phyloP scores from a whole-genome alignment of 2,888 invertebrate species.

The Hipparchia sbordonii region DNA sequence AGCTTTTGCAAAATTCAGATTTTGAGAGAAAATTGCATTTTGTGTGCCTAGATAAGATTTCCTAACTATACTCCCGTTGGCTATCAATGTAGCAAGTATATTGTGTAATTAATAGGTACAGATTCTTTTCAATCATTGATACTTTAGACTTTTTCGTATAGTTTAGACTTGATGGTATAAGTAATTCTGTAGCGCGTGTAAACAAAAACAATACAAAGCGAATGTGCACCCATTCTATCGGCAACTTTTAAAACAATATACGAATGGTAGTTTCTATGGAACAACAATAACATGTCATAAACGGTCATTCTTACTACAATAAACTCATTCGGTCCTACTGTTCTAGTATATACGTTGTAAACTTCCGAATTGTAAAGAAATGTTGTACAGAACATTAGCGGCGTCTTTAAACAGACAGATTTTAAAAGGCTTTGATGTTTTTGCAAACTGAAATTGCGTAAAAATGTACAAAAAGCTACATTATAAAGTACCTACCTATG shows the following conservation, averaged over 20 bases:
- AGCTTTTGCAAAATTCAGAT: no score
- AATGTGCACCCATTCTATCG: slow-evolving; percentile 46
- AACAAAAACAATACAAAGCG: slow-evolving; percentile 27
- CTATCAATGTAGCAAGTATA: no score
- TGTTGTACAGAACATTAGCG: slow-evolving; percentile 68
- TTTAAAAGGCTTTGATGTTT: slow-evolving; percentile 47
- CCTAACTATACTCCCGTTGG: no score
- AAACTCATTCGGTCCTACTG: slow-evolving; percentile 77
- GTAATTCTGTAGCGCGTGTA: slow-evolving; percentile 24
- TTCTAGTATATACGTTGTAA: slow-evolving; percentile 60
- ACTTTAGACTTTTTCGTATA: no score
- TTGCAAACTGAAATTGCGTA: slow-evolving; percentile 63
- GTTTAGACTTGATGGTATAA: not conserved
- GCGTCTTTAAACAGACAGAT: slow-evolving; percentile 49
- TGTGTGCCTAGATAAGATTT: no score
- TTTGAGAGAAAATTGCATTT: no score
- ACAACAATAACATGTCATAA: slow-evolving; percentile 53
- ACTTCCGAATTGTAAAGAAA: slow-evolving; percentile 72
- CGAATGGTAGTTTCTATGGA: slow-evolving; percentile 31
- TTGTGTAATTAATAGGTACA: no score
- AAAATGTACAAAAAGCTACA: slow-evolving; percentile 41
- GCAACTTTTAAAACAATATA: slow-evolving; percentile 60
- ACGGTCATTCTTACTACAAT: slow-evolving; percentile 71
- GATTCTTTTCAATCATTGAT: no score
- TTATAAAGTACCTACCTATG: slow-evolving; percentile 16